Evolutionary conservation across 1,140 invertebrate species (phyloP), one percentile per base, ranked within the genome.

Genomic region (Drosophila lacertosa): DNA sequence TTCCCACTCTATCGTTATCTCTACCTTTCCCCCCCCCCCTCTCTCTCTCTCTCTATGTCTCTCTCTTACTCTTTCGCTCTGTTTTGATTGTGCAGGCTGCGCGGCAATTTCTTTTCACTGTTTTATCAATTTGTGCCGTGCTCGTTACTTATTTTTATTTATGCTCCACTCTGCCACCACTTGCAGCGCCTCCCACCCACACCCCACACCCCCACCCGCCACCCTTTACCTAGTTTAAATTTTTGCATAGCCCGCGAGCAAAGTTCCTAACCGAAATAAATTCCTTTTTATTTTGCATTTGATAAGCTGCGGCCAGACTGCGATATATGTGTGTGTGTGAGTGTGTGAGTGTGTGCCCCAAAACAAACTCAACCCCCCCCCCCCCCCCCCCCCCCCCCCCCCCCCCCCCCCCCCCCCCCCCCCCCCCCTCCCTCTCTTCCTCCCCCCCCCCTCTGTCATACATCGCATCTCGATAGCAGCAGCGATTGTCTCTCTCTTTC

Each of bases 111-210:
- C 76, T 77, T 72, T 86, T 75, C 82, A 82, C 77, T 86, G 82
- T 86, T 86, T 86, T 86, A 86, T 86, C 82, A 86, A 86, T 86
- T 78, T 88, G 77, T 86, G 82, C 63, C 74, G 70, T 74, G 83
- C 82, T 86, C 83, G 82, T 86, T 86, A 82, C 74, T 88, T 86
- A 86, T 86, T 82, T 88, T 88, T 86, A 81, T 88, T 86, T 86
- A 88, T 86, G 83, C 74, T 44, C 48, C 44, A 22, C 26, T 29
- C 9, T 29, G 26, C 26, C 9, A 29, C 26, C 26, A 9, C 50
- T 33, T 20, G 13, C 39, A 53, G 50, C 51, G 53, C 53, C n/a
- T n/a, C n/a, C n/a, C n/a, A n/a, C n/a, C n/a, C n/a, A n/a, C n/a
- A n/a, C n/a, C n/a, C n/a, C n/a, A n/a, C n/a, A n/a, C n/a, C n/a